Base-by-base conservation (phyloP, 2,113 vertebrate genomes). In the Apodemus sylvaticus region DNA sequence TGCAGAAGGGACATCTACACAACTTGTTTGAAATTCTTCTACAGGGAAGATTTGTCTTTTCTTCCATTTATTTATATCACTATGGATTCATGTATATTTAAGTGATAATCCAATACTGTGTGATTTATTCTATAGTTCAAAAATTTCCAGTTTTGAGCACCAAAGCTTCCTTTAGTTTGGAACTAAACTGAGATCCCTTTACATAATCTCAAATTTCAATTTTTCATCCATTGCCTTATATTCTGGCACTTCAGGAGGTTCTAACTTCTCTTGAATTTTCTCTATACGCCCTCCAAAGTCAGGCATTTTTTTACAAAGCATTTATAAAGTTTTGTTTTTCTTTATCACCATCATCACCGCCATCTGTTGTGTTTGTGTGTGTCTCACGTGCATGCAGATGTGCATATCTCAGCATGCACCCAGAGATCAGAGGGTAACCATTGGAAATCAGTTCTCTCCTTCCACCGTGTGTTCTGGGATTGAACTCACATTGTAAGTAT, bases 121-220 rank as follows among this genome's bases (percentile, higher is more conserved):
- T 51, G 83, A 51, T n/a, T 95, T 85, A 93, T 70, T 89, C 92
- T 92, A 76, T 70, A 89, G 62, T 34, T 92, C 9, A 26, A 51
- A 66, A 42, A 20, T 24, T 77, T 78, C 73, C 53, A 82, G 39
- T 13, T 68, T 71, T 87, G 39, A n/a, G 48, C 3, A n/a, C 17
- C 83, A 55, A 36, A 24, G 26, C 1, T 62, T 81, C 68, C 58
- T 89, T 89, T 45, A 66, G 26, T 71, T 92, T 87, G n/a, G 51
- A 83, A 83, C 17, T 87, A 39, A 42, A 83, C 51, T 77, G 20
- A 66, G 64, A n/a, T 36, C 51, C 66, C 64, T 86, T 89, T 74
- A 74, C n/a, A 58, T 74, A 73, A 74, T 42, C 36, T 74, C 24
- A 42, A 34, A 24, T 89, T 58, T 73, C 36, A 42, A 26, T 39